A percentile compares a stretch with the other conserved stretches of the same genome.
Conservation (phyloP, 2,888 invertebrate genomes). For the Poecilobothrus nobilitatus region DNA sequence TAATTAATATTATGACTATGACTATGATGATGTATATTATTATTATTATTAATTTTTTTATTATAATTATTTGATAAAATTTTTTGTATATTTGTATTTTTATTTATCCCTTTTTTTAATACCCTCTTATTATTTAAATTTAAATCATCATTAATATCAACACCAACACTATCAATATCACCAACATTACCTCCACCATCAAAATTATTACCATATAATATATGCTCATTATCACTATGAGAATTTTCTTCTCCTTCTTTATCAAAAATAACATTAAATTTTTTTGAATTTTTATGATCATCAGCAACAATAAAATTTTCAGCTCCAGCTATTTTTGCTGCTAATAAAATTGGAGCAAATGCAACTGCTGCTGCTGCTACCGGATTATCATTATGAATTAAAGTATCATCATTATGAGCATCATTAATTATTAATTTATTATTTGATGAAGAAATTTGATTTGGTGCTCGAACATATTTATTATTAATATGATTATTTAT, state of each 20-base stretch:
- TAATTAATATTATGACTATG: neutral
- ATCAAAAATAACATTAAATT: neutral
- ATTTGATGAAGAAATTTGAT: neutral
- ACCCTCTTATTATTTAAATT: neutral
- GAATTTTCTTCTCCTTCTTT: neutral
- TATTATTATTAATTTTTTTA: neutral
- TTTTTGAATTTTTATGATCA: neutral
- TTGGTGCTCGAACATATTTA: neutral
- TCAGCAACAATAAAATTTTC: slow-evolving; percentile 1
- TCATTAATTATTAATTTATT: neutral
- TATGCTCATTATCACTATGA: neutral
- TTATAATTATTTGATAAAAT: too few species aligned
- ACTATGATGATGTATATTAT: slow-evolving; percentile 7
- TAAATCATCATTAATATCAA: neutral
- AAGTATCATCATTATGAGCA: neutral
- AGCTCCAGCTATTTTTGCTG: neutral
- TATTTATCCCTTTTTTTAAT: neutral
- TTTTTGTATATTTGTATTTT: neutral
- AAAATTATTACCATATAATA: neutral
- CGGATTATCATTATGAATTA: neutral
- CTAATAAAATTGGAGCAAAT: neutral
- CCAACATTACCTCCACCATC: neutral
- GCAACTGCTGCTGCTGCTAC: neutral
- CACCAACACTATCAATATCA: neutral
- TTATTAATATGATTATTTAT: too few species aligned